A percentile compares a stretch with the other conserved stretches of the same genome.
Evolutionary conservation across 37 sponge, comb jelly and placozoan species (phyloP).

Genomic region (Tethya wilhelma): DNA sequence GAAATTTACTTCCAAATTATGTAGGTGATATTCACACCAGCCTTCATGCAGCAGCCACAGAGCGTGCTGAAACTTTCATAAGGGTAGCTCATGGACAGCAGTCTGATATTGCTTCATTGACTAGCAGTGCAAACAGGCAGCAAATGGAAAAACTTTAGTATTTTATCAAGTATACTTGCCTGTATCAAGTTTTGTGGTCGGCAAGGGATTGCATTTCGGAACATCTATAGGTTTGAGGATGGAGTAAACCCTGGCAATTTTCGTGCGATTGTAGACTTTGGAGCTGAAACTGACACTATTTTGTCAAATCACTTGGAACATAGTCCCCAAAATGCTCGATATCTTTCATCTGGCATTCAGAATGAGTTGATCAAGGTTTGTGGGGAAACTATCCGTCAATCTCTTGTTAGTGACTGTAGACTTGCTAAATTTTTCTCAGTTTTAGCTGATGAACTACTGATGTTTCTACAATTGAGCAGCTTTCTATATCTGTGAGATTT

Average conservation of each 20-base stretch:
- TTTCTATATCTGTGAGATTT: conserved; percentile 17
- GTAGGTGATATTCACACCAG: neutral
- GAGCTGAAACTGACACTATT: conserved; percentile 10
- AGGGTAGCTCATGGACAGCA: neutral
- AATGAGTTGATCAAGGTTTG: conserved; percentile 1
- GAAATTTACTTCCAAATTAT: neutral
- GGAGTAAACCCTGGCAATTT: conserved; percentile 7
- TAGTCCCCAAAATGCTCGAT: conserved; percentile 6
- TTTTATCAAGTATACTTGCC: neutral
- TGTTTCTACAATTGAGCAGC: conserved; percentile 24
- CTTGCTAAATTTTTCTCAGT: conserved; percentile 1
- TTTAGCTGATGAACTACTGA: conserved; percentile 29
- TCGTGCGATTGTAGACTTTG: neutral
- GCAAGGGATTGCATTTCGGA: neutral
- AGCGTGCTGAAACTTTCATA: neutral
- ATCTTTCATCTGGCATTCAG: conserved; percentile 1
- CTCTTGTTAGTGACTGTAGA: neutral
- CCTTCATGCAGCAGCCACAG: neutral
- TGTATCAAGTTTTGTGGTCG: neutral
- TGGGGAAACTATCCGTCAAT: neutral
- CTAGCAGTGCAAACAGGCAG: neutral
- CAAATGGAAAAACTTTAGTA: neutral
- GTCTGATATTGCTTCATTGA: neutral
- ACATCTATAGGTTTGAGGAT: neutral
- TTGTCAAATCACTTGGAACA: conserved; percentile 6